Base-by-base conservation (phyloP, 1,140 invertebrate species). In the Zelostemma sp. region DNA sequence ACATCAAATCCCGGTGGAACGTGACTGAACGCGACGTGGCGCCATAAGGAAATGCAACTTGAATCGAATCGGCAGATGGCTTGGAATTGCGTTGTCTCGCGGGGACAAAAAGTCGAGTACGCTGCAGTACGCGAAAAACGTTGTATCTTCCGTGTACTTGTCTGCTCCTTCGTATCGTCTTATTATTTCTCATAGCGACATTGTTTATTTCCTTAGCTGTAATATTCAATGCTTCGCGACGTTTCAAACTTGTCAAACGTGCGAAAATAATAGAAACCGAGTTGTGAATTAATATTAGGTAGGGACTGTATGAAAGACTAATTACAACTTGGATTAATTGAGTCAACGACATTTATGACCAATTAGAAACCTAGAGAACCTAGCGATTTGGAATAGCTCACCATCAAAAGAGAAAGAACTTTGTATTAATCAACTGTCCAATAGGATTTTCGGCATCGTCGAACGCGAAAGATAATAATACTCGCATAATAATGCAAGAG, bases 81-180 rank as follows among this genome's bases (percentile, higher is more conserved):
- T 80, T 74, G 73, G 73, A 75, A 75, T 74, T 73, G 75, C 77
- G 73, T 76, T 77, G 70, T 75, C 70, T 74, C 67, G 49, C 54
- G 62, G 68, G 55, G 55, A 62, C 48, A 43, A 63, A 68, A 74
- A 68, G 66, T 48, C 45, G 50, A 71, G 59, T 58, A 66, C 58
- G 57, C 68, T 50, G 64, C 51, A 65, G 17, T 38, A 40, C 28
- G 47, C 35, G 51, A 43, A 31, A 65, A 56, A 59, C 62, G 55
- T 58, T 58, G 59, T 73, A 25, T 73, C 66, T 56, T 61, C 64
- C 59, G 51, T 59, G 41, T 67, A 51, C 56, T 56, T 51, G 59
- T 51, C 35, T 57, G 46, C 49, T 68, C 56, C 48, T 68, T 60
- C 48, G 61, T 57, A 15, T 65, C 59, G 66, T 64, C 66, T 69